Evolutionary conservation across 2,888 invertebrate genomes (phyloP).

Genomic region (Halictus ligatus): DNA sequence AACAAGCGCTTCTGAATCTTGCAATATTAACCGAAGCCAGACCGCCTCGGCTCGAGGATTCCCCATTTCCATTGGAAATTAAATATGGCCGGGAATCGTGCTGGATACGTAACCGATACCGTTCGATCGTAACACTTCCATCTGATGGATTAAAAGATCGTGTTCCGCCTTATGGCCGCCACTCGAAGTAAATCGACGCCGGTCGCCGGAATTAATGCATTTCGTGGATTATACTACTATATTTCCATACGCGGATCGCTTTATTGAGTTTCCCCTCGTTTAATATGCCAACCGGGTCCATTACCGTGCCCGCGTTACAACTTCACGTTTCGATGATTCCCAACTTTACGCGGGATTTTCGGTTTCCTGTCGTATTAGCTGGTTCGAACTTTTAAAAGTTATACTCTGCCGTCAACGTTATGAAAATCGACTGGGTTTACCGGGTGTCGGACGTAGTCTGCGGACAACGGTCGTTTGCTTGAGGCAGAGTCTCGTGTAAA

Average conservation of each 20-base stretch:
- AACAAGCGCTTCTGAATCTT: conserved; percentile 57
- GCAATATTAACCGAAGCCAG: conserved; percentile 61
- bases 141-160: conserved; percentile 70
- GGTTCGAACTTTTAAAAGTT: background rate
- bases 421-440: background rate
- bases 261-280: conserved; percentile 44
- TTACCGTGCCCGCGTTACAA: background rate
- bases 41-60: conserved; percentile 32
- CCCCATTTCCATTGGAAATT: conserved; percentile 67
- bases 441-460: background rate
- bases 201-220: conserved; percentile 51
- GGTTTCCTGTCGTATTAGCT: background rate
- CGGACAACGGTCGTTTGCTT: background rate
- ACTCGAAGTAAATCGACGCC: conserved; percentile 50
- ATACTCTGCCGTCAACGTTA: background rate
- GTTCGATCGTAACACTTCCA: conserved; percentile 70
- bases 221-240: conserved; percentile 42
- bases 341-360: background rate
- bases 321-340: background rate
- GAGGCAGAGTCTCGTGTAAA: background rate
- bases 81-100: conserved; percentile 52
- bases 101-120: conserved; percentile 50
- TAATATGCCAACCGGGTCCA: background rate
- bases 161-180: conserved; percentile 28
- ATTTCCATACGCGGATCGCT: conserved; percentile 23